Evolutionary conservation across 2,888 invertebrate species (phyloP).

Genomic region (Stictocephala bisonia): DNA sequence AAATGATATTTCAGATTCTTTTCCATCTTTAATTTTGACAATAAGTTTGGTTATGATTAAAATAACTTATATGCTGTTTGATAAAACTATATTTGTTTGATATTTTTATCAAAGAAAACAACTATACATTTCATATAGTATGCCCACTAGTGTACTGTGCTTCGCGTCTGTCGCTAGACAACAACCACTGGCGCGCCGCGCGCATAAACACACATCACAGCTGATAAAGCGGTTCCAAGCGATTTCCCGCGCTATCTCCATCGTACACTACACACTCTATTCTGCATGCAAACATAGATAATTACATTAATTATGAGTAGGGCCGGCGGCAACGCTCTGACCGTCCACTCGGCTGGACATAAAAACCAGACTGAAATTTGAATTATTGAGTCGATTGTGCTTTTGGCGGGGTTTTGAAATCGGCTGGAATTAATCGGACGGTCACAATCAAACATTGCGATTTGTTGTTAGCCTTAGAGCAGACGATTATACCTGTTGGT

Average conservation of each 20-base stretch:
- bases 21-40: no score
- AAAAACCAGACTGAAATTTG: constrained; percentile 36
- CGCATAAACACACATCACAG: neutral
- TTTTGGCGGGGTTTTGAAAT: constrained; percentile 25
- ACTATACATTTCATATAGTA: no score
- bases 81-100: no score
- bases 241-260: constrained; percentile 20
- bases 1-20: no score
- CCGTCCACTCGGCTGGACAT: constrained; percentile 1
- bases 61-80: no score
- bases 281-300: constrained; percentile 2
- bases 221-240: constrained; percentile 19
- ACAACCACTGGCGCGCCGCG: no score
- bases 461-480: neutral
- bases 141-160: no score
- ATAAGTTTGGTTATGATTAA: no score
- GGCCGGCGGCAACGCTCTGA: neutral
- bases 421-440: constrained; percentile 25
- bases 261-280: constrained; percentile 17
- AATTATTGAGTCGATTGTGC: constrained; percentile 30
- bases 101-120: no score
- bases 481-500: no score
- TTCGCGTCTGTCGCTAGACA: no score
- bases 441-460: neutral
- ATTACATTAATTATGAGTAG: constrained; percentile 14